Evolutionary conservation across 2,888 invertebrate species (phyloP).

Genomic region (Temnothorax rugatulus): DNA sequence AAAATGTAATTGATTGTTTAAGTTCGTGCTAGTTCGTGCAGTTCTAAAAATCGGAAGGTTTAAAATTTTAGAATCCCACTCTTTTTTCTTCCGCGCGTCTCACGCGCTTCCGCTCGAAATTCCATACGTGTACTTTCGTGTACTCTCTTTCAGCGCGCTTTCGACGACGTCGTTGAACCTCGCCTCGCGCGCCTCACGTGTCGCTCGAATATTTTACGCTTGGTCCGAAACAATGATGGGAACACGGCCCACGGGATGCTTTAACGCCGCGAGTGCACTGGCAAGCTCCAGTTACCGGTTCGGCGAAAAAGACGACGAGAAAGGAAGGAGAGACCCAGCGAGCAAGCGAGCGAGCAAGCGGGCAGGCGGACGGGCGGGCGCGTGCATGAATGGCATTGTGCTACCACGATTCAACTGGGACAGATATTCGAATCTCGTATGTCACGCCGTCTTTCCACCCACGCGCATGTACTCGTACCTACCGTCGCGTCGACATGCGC

Average conservation of each 20-base stretch:
- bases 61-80: too few relatives aligned
- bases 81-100: not conserved
- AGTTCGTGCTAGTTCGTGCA: not conserved
- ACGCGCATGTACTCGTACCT: not conserved
- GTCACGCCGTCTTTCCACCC: slow-evolving; percentile 30
- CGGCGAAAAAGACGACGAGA: not conserved
- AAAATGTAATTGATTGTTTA: not conserved
- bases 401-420: slow-evolving; percentile 43
- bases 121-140: not conserved
- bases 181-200: slow-evolving; percentile 14
- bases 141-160: slow-evolving; percentile 23
- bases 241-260: slow-evolving; percentile 58
- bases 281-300: slow-evolving; percentile 23
- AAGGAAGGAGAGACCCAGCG: not conserved
- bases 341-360: not conserved
- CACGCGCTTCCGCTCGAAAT: not conserved
- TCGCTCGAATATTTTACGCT: slow-evolving; percentile 64
- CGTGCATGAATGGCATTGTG: slow-evolving; percentile 37
- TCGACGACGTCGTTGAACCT: slow-evolving; percentile 23
- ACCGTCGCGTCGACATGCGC: not conserved
- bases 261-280: slow-evolving; percentile 3
- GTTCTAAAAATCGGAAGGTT: not conserved
- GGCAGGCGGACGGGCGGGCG: not conserved
- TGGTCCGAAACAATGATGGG: slow-evolving; percentile 68
- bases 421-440: slow-evolving; percentile 40